Evolutionary conservation across 2,113 vertebrate genomes (phyloP), one percentile per base, ranked within the genome.

Genomic region (Prolemur simus): DNA sequence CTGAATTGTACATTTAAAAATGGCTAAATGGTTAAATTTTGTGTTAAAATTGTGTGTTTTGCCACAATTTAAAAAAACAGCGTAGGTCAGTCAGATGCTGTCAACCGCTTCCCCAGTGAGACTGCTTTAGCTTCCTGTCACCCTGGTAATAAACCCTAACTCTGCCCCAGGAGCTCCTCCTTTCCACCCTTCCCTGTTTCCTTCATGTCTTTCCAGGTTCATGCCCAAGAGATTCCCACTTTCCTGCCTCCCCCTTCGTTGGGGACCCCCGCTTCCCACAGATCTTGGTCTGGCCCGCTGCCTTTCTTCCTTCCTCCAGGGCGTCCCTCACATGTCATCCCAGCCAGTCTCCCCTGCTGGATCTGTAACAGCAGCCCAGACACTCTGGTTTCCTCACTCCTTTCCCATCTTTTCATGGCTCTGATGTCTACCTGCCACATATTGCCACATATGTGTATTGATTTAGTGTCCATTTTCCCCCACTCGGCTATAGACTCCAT

Each of bases 141-240:
- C 20, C 6, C 34, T 0, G 11, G 2, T 4, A 10, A 4, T 6
- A 23, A 68, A 8, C 20, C 11, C 42, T 20, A 3, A 9, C 34
- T 12, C 47, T 2, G 60, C 3, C 1, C 27, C n/a, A 5, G 64
- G 2, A 10, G 8, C 1, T n/a, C 45, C 47, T 20, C 25, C 8
- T 42, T 42, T 29, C 29, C 63, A 18, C 2, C 32, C n/a, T 29
- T n/a, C 18, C 58, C 54, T 39, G 17, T 71, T 81, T 0, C n/a
- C 89, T 34, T 25, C n/a, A 27, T 13, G 12, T 60, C n/a, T 20
- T 92, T 63, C 82, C 64, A 66, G 34, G 18, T 27, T 39, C 42
- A 14, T 29, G 69, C 15, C 47, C 17, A 39, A 34, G 94, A 47
- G 2, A 11, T 29, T 12, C 12, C 29, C 32, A 8, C 37, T 52